Evolutionary conservation across 2,888 invertebrate genomes (phyloP).

Genomic region (Hirudinaria manillensis): DNA sequence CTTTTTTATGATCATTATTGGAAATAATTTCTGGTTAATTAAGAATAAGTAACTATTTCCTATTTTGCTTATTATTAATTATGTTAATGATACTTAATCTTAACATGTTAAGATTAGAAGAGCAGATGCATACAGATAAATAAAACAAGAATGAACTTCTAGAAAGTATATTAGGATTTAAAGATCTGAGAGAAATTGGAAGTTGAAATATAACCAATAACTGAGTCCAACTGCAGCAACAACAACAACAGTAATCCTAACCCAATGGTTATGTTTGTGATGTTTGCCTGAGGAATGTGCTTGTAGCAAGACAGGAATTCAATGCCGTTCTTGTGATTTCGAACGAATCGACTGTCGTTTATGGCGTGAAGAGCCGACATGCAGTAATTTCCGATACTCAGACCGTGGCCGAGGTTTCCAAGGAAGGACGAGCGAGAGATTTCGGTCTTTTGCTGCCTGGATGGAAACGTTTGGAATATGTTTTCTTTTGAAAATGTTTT

Average conservation of each 20-base stretch:
- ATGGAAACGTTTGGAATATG: slow-evolving; percentile 14
- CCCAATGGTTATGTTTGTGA: slow-evolving; percentile 49
- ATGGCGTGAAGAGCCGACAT: slow-evolving; percentile 60
- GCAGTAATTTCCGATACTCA: slow-evolving; percentile 78
- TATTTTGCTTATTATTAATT: no score
- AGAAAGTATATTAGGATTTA: not conserved
- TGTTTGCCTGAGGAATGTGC: slow-evolving; percentile 40
- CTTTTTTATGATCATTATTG: no score
- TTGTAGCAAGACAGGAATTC: slow-evolving; percentile 78
- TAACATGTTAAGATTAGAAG: not conserved
- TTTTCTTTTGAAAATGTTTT: not conserved
- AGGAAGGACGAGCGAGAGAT: slow-evolving; percentile 55
- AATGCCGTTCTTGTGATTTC: slow-evolving; percentile 71
- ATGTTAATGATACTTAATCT: not conserved
- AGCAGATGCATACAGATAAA: not conserved
- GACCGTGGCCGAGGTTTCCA: slow-evolving; percentile 74
- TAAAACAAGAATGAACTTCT: not conserved
- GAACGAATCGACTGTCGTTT: slow-evolving; percentile 83
- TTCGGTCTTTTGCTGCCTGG: slow-evolving; percentile 35
- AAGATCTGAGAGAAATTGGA: not conserved
- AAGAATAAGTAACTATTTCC: no score
- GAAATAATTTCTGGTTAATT: no score
- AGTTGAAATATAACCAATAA: not conserved
- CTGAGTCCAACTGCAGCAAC: no score
- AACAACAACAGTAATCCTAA: no score